phyloP scores from a whole-genome alignment of 2,797 vertebrate species.

The Peromyscus eremicus region DNA sequence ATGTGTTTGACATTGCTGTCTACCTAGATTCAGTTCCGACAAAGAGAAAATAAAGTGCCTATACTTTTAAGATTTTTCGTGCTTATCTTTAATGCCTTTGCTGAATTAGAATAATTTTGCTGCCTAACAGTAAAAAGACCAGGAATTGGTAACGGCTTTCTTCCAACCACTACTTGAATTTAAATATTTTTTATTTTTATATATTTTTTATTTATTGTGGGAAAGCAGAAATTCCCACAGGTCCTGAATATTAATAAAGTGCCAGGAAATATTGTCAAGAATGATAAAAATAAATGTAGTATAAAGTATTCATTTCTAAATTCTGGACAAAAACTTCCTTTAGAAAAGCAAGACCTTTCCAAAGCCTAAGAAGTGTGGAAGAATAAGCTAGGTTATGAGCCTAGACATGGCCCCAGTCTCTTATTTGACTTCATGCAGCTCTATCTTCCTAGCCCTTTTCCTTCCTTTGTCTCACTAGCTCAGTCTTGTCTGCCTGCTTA shows the following conservation, averaged over 20 bases:
- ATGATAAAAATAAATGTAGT: background rate
- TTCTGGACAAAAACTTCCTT: slow-evolving; percentile 47
- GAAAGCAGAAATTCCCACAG: slow-evolving; percentile 54
- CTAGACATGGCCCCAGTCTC: background rate
- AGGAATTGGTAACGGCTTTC: slow-evolving; percentile 3
- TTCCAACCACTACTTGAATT: background rate
- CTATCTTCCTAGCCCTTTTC: background rate
- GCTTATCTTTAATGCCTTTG: slow-evolving; percentile 26
- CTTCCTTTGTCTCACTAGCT: background rate
- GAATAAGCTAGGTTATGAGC: background rate
- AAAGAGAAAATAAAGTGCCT: slow-evolving; percentile 70
- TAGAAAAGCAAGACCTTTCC: background rate
- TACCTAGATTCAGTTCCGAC: background rate
- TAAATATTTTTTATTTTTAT: background rate
- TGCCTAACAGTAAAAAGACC: background rate
- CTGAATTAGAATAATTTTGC: slow-evolving; percentile 67
- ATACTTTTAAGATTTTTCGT: background rate
- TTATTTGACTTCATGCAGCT: background rate
- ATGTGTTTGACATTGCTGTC: slow-evolving; percentile 2
- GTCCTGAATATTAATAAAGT: slow-evolving; percentile 39
- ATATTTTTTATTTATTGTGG: background rate
- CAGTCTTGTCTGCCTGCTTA: background rate
- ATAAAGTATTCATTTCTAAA: slow-evolving; percentile 15
- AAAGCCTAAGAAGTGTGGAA: background rate
- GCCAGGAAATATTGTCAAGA: slow-evolving; percentile 37